These are phyloP conservation scores for Urocolius indicus DNA, from an alignment of 2,113 vertebrate genomes.

Conservation along the genomic window DNA sequence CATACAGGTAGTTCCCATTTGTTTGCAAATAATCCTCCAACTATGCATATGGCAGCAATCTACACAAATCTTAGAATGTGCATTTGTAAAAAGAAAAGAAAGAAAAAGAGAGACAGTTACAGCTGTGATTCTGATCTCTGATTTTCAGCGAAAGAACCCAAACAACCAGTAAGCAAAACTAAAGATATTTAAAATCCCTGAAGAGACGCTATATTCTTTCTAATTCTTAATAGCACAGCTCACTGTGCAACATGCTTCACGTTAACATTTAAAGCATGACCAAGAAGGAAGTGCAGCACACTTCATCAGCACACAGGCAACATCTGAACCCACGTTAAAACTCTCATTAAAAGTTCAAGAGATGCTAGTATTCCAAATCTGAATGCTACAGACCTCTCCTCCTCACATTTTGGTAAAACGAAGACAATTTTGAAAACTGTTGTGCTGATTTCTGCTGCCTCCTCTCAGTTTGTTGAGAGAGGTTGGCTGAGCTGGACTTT, in stretches of 20 bases:
- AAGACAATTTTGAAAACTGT: background rate
- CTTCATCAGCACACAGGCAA: background rate
- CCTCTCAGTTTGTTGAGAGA: constrained; percentile 1
- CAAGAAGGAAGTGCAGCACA: constrained; percentile 26
- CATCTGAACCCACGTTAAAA: background rate
- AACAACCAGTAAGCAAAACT: background rate
- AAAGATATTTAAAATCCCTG: constrained; percentile 40
- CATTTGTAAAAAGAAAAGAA: background rate
- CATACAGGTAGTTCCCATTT: background rate
- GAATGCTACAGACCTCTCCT: background rate
- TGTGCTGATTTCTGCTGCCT: constrained; percentile 26
- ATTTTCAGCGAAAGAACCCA: background rate
- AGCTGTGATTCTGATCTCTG: background rate
- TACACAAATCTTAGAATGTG: background rate
- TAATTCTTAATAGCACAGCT: constrained; percentile 2
- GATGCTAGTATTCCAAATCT: background rate
- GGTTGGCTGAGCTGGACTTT: background rate
- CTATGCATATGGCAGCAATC: background rate
- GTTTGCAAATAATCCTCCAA: background rate
- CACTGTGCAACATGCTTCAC: background rate
- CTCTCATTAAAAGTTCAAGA: background rate
- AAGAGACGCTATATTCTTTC: background rate
- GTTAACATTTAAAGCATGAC: background rate
- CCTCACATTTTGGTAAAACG: background rate
- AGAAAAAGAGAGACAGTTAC: background rate